Base-by-base conservation (phyloP, 2,113 vertebrate genomes). In the Myxocyprinus asiaticus region DNA sequence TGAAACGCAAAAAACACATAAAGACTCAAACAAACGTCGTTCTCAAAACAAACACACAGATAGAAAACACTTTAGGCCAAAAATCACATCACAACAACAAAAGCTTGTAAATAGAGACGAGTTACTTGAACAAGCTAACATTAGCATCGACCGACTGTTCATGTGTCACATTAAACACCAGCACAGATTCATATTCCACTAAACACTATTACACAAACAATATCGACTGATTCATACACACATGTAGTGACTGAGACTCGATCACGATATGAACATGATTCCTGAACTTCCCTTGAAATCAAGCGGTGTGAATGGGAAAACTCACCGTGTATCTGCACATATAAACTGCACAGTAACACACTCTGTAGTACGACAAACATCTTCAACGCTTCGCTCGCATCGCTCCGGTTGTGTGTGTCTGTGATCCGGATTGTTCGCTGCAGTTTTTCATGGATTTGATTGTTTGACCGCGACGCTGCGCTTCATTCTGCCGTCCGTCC, bases 361-460 rank as follows among this genome's bases (percentile, higher is more conserved):
- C 88, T 95, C 91, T 94, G 93, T 88, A 97, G 91, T 87, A 92
- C 93, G 92, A 93, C 94, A 86, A 94, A 94, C 96, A 97, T 97
- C 91, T 93, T 96, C 73, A 44, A 76, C 61, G 22, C 73, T 76
- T 77, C 6, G 42, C 68, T 84, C 87, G 86, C 92, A 91, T 90
- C 69, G 84, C 84, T 77, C 86, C 83, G 79, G 59, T 48, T 6
- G 47, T 59, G 56, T 0, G 71, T 9, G 56, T 61, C 71, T 62
- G 58, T 48, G 71, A 33, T 74, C 62, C 58, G 15, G 61, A 50
- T 76, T 76, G 12, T 85, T 76, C 61, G 81, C 53, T 84, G 88
- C 91, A 89, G 89, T 84, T 70, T 81, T 80, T 67, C 67, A 76
- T 65, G 22, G 59, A 65, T 76, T 76, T 76, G 73, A 53, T 53